Base-by-base conservation (phyloP, 2,113 vertebrate species). In the Melanocharis versteri region DNA sequence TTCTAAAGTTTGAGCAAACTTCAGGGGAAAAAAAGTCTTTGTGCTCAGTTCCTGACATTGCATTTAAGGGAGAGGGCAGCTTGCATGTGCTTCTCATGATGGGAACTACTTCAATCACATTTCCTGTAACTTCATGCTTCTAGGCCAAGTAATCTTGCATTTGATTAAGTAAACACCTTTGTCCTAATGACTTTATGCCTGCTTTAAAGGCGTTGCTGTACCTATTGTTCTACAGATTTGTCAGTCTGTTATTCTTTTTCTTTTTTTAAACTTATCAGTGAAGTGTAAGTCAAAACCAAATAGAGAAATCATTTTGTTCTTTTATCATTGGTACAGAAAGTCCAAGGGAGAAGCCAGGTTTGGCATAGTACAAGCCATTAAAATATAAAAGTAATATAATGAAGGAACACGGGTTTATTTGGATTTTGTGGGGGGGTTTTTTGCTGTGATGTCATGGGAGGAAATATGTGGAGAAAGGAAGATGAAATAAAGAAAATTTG, bases 111-210 rank as follows among this genome's bases (percentile, higher is more conserved):
- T 94, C 88, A 93, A 1, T 93, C 90, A 92, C 76, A 73, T 96
- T 96, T 97, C 96, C 96, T 96, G 93, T 95, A 94, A 96, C 69
- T 93, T 96, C 60, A 33, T 78, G 85, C 82, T 96, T 90, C 76
- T 73, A 95, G 75, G 87, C 93, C 95, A 97, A 96, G 82, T 94
- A 96, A 94, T 95, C 94, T 86, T 86, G 71, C 47, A 83, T 96
- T 96, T 95, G 93, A 96, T 96, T 97, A 94, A 95, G 93, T 96
- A 97, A 96, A 96, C 93, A 96, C 90, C 92, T 96, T 96, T 96
- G 93, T 96, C 93, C 94, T 95, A 57, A 88, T 90, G 88, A 95
- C 92, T 96, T 86, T 92, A 86, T 75, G 71, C 94, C 92, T 95
- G 15, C 83, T 94, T 92, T 92, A 81, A 95, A 97, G 92, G 92